Conservation (phyloP, 2,113 vertebrate genomes). For the Nothobranchius kuhntae region DNA sequence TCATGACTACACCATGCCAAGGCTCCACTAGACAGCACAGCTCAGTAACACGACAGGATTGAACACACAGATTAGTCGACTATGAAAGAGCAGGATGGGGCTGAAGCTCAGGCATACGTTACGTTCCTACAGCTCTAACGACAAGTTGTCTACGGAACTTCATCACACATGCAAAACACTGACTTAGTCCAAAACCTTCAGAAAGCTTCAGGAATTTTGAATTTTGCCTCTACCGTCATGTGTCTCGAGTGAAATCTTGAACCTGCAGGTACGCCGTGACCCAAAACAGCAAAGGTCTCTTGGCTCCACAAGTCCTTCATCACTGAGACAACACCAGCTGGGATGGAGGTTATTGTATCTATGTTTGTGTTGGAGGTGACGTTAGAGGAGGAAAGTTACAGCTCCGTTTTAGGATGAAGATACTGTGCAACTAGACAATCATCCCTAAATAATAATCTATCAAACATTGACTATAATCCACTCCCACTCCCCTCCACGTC, state of each 20-base stretch:
- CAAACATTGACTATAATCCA: constrained; percentile 65
- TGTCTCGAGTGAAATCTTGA: neutral
- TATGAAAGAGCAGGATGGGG: constrained; percentile 5
- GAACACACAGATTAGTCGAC: constrained; percentile 24
- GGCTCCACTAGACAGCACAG: constrained; percentile 35
- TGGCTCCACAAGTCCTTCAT: constrained; percentile 5
- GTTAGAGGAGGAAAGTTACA: constrained; percentile 32
- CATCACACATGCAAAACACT: neutral
- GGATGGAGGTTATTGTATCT: constrained; percentile 23
- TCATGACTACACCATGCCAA: constrained; percentile 21
- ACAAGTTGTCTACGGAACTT: neutral
- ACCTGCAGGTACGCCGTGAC: neutral
- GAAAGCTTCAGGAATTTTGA: no score
- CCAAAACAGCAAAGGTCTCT: constrained; percentile 1
- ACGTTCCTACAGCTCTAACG: constrained; percentile 10
- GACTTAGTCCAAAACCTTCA: neutral
- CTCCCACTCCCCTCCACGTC: constrained; percentile 84
- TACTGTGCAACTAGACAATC: constrained; percentile 31
- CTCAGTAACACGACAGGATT: constrained; percentile 42
- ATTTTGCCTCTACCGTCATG: no score
- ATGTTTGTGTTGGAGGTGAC: constrained; percentile 38
- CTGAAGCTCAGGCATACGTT: neutral
- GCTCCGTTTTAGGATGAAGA: constrained; percentile 31
- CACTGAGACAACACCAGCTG: constrained; percentile 4
- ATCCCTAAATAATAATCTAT: constrained; percentile 16